Conservation (phyloP, 2,888 invertebrate genomes). For the Calameuta pallipes region DNA sequence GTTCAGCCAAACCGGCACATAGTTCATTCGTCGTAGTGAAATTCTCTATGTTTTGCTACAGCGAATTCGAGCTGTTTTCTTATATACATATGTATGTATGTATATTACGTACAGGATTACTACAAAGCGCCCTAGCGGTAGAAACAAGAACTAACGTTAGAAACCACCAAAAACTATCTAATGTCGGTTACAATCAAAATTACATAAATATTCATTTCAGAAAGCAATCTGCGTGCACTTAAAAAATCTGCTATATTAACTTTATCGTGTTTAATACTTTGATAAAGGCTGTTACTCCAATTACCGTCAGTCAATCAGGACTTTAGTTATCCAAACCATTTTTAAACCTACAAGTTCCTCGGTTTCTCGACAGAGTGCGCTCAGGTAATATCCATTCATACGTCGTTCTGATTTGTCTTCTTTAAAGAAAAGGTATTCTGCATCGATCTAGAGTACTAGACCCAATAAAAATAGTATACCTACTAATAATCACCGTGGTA, state of each 20-base stretch:
- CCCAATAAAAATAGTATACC: no score
- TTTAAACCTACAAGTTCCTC: neutral
- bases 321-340: neutral
- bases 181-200: neutral
- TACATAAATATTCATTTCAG: neutral
- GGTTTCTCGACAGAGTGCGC: neutral
- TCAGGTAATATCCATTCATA: neutral
- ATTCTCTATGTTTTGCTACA: neutral
- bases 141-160: neutral
- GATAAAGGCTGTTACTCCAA: neutral
- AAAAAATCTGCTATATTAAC: neutral
- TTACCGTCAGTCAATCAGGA: neutral
- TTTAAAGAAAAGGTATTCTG: neutral
- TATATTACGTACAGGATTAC: neutral
- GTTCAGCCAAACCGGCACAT: neutral
- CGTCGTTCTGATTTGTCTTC: neutral
- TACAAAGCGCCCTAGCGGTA: neutral
- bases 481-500: no score
- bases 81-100: neutral
- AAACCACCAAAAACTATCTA: neutral
- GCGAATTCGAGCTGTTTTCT: neutral
- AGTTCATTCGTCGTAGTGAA: neutral
- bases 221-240: neutral
- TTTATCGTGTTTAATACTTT: neutral
- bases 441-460: no score